Conservation (phyloP, 2,888 invertebrate species). For the Nebria brevicollis region DNA sequence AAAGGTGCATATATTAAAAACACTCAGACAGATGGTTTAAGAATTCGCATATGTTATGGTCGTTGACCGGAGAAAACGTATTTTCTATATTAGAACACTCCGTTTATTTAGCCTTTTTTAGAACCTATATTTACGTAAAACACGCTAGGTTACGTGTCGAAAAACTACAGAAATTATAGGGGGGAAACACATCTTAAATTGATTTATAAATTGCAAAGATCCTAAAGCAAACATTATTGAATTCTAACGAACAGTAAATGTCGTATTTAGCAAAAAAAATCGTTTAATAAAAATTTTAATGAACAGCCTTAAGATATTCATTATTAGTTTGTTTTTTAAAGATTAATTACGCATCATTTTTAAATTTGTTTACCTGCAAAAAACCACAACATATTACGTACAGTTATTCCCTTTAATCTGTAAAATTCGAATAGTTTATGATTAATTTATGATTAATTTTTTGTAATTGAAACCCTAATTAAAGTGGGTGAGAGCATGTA, state of each 20-base stretch:
- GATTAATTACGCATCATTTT: background rate
- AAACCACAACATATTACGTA: background rate
- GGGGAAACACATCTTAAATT: too few relatives aligned
- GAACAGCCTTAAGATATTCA: background rate
- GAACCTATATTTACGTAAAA: background rate
- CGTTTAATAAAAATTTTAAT: background rate
- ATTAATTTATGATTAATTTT: too few relatives aligned
- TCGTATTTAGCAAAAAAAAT: too few relatives aligned
- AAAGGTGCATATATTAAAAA: slow-evolving; percentile 24
- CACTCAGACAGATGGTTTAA: slow-evolving; percentile 18
- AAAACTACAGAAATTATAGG: too few relatives aligned
- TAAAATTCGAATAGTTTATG: too few relatives aligned
- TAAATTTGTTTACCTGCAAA: background rate
- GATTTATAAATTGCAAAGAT: too few relatives aligned
- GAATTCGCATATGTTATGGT: slow-evolving; percentile 18
- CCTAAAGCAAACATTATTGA: too few relatives aligned
- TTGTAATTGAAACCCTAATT: background rate
- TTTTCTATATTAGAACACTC: background rate
- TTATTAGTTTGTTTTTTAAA: background rate
- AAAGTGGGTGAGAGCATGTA: background rate
- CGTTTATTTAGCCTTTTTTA: background rate
- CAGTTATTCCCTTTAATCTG: too few relatives aligned
- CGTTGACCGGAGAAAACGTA: slow-evolving; percentile 5
- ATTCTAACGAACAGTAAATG: too few relatives aligned
- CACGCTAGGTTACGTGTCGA: background rate